These are phyloP conservation scores for Byasa hedistus DNA, from an alignment of 2,888 invertebrate species.

Conservation along the genomic window DNA sequence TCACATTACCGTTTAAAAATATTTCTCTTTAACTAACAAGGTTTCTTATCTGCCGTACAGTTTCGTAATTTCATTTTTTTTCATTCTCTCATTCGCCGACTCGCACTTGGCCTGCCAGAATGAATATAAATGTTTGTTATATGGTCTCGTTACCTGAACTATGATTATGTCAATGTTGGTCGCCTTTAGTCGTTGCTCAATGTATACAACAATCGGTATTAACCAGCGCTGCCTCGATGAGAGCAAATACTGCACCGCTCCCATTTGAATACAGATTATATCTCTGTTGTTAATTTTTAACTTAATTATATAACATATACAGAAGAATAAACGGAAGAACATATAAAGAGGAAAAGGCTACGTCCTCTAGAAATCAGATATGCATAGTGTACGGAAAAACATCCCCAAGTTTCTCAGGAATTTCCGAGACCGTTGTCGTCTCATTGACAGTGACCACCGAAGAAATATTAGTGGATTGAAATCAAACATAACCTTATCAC, in stretches of 20 bases:
- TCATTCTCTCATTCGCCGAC: conserved; percentile 6
- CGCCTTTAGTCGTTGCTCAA: conserved; percentile 7
- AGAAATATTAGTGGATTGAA: no score
- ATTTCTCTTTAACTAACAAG: not conserved
- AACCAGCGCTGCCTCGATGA: conserved; percentile 9
- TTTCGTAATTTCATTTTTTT: conserved; percentile 20
- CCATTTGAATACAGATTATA: not conserved
- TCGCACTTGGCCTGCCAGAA: no score
- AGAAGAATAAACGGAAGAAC: no score
- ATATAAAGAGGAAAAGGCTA: no score
- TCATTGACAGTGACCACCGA: no score
- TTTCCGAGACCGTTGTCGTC: no score
- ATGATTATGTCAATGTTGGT: not conserved
- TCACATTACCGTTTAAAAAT: conserved; percentile 7
- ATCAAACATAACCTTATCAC: no score
- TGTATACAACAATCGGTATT: conserved; percentile 16
- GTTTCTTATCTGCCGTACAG: conserved; percentile 7
- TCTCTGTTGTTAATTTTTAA: not conserved
- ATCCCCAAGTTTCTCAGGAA: no score
- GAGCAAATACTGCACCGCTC: not conserved
- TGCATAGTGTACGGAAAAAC: no score
- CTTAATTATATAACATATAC: no score
- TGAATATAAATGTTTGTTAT: not conserved
- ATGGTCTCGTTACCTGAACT: not conserved
- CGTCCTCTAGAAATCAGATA: no score